Conservation (phyloP, 2,113 vertebrate genomes). For the Paramisgurnus dabryanus region DNA sequence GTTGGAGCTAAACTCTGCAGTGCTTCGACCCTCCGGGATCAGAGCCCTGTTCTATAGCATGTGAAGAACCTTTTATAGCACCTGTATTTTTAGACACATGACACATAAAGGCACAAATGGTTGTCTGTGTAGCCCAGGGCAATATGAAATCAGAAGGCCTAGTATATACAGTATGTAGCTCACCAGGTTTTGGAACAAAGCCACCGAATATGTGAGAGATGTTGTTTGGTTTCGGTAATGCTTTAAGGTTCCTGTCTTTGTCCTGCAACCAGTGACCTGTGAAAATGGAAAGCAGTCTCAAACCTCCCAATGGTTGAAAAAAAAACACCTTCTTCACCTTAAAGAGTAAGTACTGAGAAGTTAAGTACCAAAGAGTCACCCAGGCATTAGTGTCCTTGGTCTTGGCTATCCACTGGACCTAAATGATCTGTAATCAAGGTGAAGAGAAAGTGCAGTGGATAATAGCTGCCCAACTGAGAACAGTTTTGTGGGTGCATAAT, state of each 20-base stretch:
- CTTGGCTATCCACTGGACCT: background rate
- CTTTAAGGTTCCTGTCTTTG: conserved; percentile 9
- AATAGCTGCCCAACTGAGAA: conserved; percentile 18
- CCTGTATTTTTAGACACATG: too few species aligned
- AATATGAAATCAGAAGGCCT: too few species aligned
- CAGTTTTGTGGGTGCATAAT: conserved; percentile 1
- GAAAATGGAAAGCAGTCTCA: background rate
- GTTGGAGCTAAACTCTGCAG: too few species aligned
- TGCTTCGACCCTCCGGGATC: too few species aligned
- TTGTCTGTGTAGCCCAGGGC: too few species aligned
- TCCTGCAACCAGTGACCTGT: background rate
- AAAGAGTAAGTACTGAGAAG: background rate
- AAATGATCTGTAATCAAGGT: conserved; percentile 12
- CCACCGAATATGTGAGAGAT: background rate
- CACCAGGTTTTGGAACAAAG: background rate
- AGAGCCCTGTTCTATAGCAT: too few species aligned
- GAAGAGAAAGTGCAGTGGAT: background rate
- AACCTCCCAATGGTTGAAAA: background rate
- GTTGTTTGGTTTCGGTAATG: conserved; percentile 2
- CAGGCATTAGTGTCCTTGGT: conserved; percentile 7
- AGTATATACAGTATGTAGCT: too few species aligned
- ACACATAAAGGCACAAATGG: too few species aligned
- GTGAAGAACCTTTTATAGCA: too few species aligned
- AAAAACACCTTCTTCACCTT: conserved; percentile 3
- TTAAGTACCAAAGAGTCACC: background rate